These are phyloP conservation scores for Xiphorhynchus erythropygius DNA, from an alignment of 2,797 vertebrate genomes.

Conservation along the genomic window DNA sequence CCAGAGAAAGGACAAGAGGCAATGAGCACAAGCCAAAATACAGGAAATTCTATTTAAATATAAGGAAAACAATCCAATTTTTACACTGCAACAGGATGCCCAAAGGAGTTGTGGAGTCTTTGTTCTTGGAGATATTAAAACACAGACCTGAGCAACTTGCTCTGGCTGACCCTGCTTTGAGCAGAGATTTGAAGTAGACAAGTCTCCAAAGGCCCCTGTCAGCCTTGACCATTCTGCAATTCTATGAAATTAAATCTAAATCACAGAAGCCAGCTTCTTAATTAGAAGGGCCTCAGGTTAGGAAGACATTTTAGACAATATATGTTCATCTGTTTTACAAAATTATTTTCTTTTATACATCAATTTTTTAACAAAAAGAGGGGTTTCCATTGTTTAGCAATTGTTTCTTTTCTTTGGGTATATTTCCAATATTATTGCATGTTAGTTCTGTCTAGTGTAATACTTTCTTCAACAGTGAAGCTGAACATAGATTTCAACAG, in stretches of 20 bases:
- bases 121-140: background rate
- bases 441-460: background rate
- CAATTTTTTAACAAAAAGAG: background rate
- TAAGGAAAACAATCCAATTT: background rate
- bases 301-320: background rate
- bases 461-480: background rate
- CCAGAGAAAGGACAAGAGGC: background rate
- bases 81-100: background rate
- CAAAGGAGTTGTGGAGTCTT: background rate
- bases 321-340: background rate
- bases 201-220: background rate
- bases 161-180: background rate
- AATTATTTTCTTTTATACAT: background rate
- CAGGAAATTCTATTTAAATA: background rate
- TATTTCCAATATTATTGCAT: background rate
- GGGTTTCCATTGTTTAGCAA: background rate
- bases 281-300: background rate
- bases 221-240: background rate
- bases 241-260: background rate
- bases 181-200: background rate
- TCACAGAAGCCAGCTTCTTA: background rate
- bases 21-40: background rate
- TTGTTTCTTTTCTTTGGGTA: background rate
- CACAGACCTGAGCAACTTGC: background rate
- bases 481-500: background rate